These are phyloP conservation scores for Macrotrachela quadricornifera DNA, from an alignment of 1,140 invertebrate species.

Conservation along the genomic window DNA sequence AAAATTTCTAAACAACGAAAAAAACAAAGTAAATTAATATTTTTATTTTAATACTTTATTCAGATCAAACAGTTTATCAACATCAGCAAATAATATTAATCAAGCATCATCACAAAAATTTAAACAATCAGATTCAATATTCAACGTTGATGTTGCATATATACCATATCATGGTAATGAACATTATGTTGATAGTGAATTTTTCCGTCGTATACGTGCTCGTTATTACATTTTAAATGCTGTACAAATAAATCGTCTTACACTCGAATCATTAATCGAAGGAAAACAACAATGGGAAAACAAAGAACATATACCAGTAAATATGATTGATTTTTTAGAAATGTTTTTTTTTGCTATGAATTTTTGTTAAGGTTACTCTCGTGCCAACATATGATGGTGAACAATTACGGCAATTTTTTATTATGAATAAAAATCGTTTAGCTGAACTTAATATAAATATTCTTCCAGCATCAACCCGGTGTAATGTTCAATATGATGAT, in stretches of 20 bases:
- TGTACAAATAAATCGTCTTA: conserved; percentile 70
- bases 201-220: conserved; percentile 72
- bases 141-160: conserved; percentile 82
- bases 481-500: no score
- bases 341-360: no score
- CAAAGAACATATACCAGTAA: not conserved
- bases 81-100: no score
- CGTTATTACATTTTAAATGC: conserved; percentile 89
- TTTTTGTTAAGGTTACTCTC: conserved; percentile 62
- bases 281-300: conserved; percentile 68
- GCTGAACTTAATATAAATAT: conserved; percentile 74
- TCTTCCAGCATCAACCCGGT: conserved; percentile 55
- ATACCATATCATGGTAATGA: conserved; percentile 85
- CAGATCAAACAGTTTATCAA: no score
- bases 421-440: conserved; percentile 71
- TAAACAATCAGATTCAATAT: no score
- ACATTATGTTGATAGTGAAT: conserved; percentile 72
- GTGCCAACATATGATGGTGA: conserved; percentile 93
- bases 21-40: no score
- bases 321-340: no score
- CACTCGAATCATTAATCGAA: conserved; percentile 73
- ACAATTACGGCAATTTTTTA: conserved; percentile 78
- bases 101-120: no score
- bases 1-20: no score
- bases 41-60: no score